Evolutionary conservation across 2,797 vertebrate genomes (phyloP).

Genomic region (Hippoglossus hippoglossus): DNA sequence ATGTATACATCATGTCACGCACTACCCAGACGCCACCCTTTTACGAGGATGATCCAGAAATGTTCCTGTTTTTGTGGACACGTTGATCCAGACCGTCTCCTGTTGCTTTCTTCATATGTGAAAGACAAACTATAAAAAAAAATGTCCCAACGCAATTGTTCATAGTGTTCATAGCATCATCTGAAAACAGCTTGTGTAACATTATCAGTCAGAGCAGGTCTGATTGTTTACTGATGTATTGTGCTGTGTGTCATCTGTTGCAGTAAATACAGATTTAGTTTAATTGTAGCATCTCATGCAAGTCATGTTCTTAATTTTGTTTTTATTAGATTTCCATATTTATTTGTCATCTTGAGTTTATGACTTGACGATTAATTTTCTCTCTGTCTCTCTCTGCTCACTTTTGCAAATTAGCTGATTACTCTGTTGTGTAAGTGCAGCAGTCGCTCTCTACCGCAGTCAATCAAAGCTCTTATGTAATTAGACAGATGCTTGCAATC

Average conservation of each 20-base stretch:
- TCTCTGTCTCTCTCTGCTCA: neutral
- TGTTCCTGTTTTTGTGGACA: too few species aligned
- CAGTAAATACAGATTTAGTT: neutral
- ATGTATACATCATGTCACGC: too few species aligned
- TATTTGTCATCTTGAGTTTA: slow-evolving; percentile 5
- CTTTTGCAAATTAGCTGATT: slow-evolving; percentile 35
- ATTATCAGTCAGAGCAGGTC: too few species aligned
- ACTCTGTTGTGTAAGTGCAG: slow-evolving; percentile 22
- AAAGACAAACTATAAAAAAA: too few species aligned
- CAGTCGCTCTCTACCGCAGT: slow-evolving; percentile 2
- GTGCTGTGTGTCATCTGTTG: slow-evolving; percentile 1
- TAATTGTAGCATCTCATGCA: neutral
- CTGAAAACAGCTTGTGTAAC: too few species aligned
- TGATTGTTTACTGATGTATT: too few species aligned
- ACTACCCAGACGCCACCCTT: too few species aligned
- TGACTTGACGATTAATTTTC: neutral
- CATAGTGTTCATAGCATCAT: too few species aligned
- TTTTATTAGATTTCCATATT: slow-evolving; percentile 6
- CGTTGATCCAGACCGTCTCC: too few species aligned
- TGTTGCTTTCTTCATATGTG: too few species aligned
- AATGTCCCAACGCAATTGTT: too few species aligned
- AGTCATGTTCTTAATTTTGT: neutral
- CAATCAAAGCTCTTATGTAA: slow-evolving; percentile 31
- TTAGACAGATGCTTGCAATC: slow-evolving; percentile 20
- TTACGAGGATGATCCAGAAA: too few species aligned